These are phyloP conservation scores for Oncorhynchus mykiss DNA, from an alignment of 2,113 vertebrate genomes.

Conservation along the genomic window DNA sequence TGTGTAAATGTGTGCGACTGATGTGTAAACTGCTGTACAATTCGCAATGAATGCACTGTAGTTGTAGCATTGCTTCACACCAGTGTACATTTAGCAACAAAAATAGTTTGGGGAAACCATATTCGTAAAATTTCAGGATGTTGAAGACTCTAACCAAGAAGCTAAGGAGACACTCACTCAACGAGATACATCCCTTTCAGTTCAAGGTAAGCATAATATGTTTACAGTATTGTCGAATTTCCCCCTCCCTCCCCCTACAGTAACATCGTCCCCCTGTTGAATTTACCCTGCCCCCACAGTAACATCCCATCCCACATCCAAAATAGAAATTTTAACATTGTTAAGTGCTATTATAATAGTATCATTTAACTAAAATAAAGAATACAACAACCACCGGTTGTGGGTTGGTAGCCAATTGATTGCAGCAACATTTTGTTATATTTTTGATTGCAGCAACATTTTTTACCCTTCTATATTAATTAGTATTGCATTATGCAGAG, in stretches of 20 bases:
- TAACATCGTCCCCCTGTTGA: neutral
- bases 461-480: conserved; percentile 43
- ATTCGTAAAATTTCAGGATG: conserved; percentile 60
- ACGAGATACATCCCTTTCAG: conserved; percentile 88
- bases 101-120: conserved; percentile 27
- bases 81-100: conserved; percentile 6
- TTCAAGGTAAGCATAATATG: conserved; percentile 79
- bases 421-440: neutral
- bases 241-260: neutral
- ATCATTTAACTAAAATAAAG: neutral
- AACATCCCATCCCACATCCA: neutral
- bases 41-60: conserved; percentile 21
- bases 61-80: conserved; percentile 7
- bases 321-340: neutral
- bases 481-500: conserved; percentile 28
- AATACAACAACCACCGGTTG: too few relatives aligned
- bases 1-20: conserved; percentile 16
- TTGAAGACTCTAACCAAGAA: conserved; percentile 89
- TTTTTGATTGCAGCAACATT: neutral
- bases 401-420: neutral
- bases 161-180: conserved; percentile 85
- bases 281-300: too few relatives aligned
- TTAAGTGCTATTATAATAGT: neutral
- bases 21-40: conserved; percentile 25
- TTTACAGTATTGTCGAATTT: neutral